Conservation (phyloP, 2,888 invertebrate genomes). For the Drosophila meridiana region DNA sequence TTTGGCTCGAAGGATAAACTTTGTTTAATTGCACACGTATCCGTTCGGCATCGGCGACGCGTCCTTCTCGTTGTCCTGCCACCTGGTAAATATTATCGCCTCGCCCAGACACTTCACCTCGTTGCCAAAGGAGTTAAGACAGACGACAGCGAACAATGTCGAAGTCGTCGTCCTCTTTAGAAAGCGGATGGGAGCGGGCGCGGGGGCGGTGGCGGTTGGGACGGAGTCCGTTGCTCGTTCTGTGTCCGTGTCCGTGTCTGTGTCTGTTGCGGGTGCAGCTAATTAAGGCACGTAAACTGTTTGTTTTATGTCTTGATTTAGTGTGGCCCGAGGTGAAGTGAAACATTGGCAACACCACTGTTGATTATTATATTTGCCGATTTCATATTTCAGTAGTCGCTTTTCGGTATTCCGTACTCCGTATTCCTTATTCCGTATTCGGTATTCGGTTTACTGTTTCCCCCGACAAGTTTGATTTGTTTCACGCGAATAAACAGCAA, state of each 20-base stretch:
- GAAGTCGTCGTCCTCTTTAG: conserved; percentile 18
- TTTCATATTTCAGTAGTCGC: conserved; percentile 36
- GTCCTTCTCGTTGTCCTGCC: conserved; percentile 46
- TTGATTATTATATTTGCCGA: conserved; percentile 57
- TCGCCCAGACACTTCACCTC: conserved; percentile 45
- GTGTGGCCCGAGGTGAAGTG: conserved; percentile 15
- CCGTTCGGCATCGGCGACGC: conserved; percentile 23
- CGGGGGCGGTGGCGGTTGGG: neutral
- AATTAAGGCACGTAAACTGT: conserved; percentile 69
- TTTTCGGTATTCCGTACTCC: conserved; percentile 26
- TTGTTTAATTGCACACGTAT: conserved; percentile 50
- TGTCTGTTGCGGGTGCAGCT: conserved; percentile 50
- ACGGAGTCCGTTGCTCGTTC: neutral
- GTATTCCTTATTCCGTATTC: conserved; percentile 32
- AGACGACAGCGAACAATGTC: conserved; percentile 4
- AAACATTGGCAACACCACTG: conserved; percentile 44
- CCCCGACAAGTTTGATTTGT: conserved; percentile 64
- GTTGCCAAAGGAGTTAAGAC: conserved; percentile 15
- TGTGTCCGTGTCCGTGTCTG: neutral
- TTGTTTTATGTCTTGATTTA: conserved; percentile 64
- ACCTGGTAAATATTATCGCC: conserved; percentile 53
- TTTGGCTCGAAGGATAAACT: conserved; percentile 31
- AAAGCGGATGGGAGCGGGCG: neutral
- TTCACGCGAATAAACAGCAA: conserved; percentile 80
- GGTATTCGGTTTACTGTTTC: conserved; percentile 19